Evolutionary conservation across 2,797 vertebrate genomes (phyloP).

Genomic region (Sciurus carolinensis): DNA sequence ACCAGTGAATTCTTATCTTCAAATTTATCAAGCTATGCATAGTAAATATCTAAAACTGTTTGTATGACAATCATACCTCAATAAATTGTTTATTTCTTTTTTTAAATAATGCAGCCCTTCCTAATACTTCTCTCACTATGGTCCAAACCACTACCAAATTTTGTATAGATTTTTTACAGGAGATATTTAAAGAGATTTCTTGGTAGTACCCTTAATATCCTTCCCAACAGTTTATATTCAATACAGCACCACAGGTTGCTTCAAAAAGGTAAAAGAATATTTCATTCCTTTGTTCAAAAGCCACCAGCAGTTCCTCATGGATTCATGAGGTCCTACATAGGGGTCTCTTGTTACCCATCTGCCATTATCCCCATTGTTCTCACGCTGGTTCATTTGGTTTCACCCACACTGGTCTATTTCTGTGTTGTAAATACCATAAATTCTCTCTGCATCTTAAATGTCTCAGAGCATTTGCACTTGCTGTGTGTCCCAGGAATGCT

Average conservation of each 20-base stretch:
- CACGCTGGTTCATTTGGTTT: background rate
- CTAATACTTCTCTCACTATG: background rate
- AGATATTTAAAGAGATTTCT: background rate
- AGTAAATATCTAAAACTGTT: background rate
- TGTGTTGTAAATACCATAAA: conserved; percentile 12
- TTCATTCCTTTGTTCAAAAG: background rate
- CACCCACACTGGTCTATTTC: background rate
- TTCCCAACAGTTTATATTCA: background rate
- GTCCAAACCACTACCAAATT: background rate
- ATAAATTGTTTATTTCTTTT: background rate
- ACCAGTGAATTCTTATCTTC: background rate
- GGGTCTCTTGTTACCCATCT: background rate
- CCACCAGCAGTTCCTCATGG: background rate
- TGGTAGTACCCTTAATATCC: background rate
- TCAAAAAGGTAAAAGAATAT: background rate
- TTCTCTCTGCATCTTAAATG: background rate
- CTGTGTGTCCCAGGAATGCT: background rate
- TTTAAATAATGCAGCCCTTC: background rate
- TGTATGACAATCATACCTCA: background rate
- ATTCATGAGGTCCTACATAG: background rate
- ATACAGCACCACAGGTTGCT: background rate
- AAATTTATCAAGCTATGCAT: background rate
- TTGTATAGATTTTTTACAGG: background rate
- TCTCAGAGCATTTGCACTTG: background rate
- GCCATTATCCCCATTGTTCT: background rate